Evolutionary conservation across 2,797 vertebrate genomes (phyloP).

Genomic region (Scyliorhinus canicula): DNA sequence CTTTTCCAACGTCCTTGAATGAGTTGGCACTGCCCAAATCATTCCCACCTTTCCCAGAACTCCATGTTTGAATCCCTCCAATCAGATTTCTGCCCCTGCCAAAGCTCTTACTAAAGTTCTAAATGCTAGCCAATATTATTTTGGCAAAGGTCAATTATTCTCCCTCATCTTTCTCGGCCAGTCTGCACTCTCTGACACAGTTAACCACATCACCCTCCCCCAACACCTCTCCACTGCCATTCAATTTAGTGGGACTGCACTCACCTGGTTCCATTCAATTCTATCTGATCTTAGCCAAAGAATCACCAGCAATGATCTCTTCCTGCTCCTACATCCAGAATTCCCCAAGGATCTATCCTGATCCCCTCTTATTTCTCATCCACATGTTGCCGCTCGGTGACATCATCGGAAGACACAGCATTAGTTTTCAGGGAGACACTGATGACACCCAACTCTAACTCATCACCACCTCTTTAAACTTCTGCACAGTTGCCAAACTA

Average conservation of each 20-base stretch:
- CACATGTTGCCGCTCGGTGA: no score
- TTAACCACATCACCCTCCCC: neutral
- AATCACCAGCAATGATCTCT: neutral
- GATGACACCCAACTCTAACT: neutral
- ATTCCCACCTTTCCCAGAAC: neutral
- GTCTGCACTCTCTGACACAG: no score
- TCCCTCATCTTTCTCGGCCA: no score
- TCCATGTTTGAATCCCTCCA: neutral
- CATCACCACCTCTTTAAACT: neutral
- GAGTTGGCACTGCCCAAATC: neutral
- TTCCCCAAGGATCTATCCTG: neutral
- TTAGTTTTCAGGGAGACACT: neutral
- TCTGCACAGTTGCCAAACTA: neutral
- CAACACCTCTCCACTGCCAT: neutral
- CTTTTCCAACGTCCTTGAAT: neutral
- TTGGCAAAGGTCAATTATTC: neutral
- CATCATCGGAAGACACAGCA: neutral
- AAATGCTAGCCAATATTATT: neutral
- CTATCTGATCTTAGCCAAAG: neutral
- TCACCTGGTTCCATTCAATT: neutral
- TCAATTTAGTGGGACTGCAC: neutral
- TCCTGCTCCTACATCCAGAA: neutral
- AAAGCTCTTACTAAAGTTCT: no score
- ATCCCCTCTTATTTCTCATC: no score
- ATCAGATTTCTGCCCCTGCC: no score